These are phyloP conservation scores for Mesembrinibis cayennensis DNA, from an alignment of 2,113 vertebrate genomes.

Conservation along the genomic window DNA sequence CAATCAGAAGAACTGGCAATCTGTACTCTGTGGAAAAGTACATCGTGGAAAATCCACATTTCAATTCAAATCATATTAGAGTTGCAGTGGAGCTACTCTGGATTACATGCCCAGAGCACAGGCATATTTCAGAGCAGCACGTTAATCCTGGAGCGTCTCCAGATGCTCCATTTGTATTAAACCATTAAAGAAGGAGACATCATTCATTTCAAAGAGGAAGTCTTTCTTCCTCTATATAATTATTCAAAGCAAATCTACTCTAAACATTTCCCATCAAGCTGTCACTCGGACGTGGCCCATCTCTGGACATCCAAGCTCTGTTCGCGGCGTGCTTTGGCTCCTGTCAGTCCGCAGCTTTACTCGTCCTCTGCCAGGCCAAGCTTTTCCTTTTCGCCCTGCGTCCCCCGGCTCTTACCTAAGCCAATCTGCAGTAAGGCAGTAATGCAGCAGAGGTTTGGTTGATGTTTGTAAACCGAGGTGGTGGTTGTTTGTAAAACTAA, in stretches of 20 bases:
- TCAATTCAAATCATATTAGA: background rate
- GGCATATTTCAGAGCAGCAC: background rate
- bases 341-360: background rate
- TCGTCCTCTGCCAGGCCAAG: background rate
- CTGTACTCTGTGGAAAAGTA: background rate
- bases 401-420: background rate
- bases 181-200: background rate
- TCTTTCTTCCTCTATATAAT: background rate
- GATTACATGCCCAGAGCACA: background rate
- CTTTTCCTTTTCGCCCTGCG: rapidly evolving
- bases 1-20: background rate
- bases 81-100: background rate
- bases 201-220: background rate
- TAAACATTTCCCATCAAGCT: background rate
- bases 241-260: background rate
- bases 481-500: background rate
- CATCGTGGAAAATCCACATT: background rate
- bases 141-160: background rate
- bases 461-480: background rate
- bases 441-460: background rate
- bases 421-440: rapidly evolving
- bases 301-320: background rate
- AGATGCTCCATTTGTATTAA: background rate
- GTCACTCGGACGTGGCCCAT: rapidly evolving
- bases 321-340: background rate